Conservation (phyloP, 2,113 vertebrate genomes). For the Macroglossus sobrinus region DNA sequence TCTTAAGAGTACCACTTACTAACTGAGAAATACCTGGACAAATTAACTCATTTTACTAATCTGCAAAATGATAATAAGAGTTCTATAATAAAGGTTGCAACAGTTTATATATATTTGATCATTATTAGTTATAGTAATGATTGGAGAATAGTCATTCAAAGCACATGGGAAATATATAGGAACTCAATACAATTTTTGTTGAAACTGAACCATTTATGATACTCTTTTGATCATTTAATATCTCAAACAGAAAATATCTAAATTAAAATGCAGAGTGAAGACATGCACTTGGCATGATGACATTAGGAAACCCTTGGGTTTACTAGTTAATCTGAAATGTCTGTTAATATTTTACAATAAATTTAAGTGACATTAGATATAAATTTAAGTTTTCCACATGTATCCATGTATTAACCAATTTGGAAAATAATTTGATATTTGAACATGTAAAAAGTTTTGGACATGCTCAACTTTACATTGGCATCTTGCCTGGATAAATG, state of each 20-base stretch:
- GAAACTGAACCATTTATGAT: neutral
- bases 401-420: neutral
- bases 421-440: neutral
- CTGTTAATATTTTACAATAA: constrained; percentile 11
- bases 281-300: neutral
- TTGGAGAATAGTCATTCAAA: neutral
- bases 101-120: neutral
- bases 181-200: neutral
- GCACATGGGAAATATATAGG: neutral
- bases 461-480: neutral
- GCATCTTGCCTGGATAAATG: neutral
- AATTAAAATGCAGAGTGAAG: neutral
- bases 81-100: neutral
- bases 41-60: neutral
- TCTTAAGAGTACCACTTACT: neutral
- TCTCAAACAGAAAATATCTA: constrained; percentile 19
- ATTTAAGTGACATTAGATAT: constrained; percentile 9
- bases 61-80: neutral
- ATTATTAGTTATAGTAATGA: neutral
- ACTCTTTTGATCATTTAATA: neutral
- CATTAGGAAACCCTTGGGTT: neutral
- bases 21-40: neutral
- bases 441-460: neutral
- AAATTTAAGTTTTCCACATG: neutral
- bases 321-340: neutral